Percentiles rank a stretch among this genome's conserved stretches.
phyloP scores from a whole-genome alignment of 1,140 invertebrate genomes.

The Pseudobourletiella spinata region DNA sequence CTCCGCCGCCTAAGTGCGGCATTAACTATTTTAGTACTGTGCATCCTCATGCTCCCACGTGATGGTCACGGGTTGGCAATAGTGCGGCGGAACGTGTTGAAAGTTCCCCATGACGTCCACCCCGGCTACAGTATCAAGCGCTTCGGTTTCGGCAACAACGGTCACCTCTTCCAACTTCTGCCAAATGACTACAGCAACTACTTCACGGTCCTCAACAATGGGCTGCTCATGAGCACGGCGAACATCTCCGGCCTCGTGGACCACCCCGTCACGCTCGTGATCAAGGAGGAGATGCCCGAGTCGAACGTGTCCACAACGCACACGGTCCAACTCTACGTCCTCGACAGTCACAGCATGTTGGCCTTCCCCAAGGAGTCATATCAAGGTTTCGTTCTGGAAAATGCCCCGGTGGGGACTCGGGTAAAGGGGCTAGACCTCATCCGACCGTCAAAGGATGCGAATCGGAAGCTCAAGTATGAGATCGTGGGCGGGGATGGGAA shows the following conservation, averaged over 20 bases:
- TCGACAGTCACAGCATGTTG: constrained; percentile 68
- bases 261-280: constrained; percentile 64
- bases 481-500: constrained; percentile 63
- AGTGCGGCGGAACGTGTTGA: constrained; percentile 38
- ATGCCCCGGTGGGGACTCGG: constrained; percentile 55
- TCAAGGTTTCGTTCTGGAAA: constrained; percentile 60
- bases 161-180: constrained; percentile 55
- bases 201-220: constrained; percentile 77
- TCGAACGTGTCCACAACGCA: constrained; percentile 68
- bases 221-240: constrained; percentile 79
- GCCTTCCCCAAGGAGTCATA: constrained; percentile 58
- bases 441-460: constrained; percentile 41
- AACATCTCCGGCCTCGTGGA: constrained; percentile 70
- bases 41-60: background rate
- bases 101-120: constrained; percentile 61
- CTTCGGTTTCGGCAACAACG: constrained; percentile 44
- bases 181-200: constrained; percentile 69
- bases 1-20: background rate
- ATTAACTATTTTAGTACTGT: background rate
- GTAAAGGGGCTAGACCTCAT: constrained; percentile 51
- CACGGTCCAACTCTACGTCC: constrained; percentile 66
- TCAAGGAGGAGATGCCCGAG: constrained; percentile 59
- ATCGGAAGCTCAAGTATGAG: constrained; percentile 59
- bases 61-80: constrained; percentile 27
- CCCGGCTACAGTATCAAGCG: constrained; percentile 74